Conservation (phyloP, 2,797 vertebrate species). For the Borostomias antarcticus region DNA sequence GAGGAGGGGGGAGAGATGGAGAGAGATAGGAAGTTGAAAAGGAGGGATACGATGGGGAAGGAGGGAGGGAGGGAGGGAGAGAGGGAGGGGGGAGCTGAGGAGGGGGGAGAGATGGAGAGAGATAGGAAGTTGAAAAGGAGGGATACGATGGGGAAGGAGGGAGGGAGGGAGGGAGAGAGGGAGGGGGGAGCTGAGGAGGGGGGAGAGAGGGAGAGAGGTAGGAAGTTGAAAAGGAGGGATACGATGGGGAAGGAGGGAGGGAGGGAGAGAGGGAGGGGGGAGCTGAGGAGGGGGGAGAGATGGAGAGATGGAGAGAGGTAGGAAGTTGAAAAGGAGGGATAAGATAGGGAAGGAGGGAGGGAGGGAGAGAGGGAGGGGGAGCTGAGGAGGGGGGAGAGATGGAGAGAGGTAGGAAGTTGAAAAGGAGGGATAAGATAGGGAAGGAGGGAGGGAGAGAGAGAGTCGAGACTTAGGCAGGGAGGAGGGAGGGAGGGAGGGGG, state of each 20-base stretch:
- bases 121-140: no score
- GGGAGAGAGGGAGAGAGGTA: neutral
- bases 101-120: no score
- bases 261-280: neutral
- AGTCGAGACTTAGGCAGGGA: conserved; percentile 4
- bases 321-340: conserved; percentile 15
- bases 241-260: neutral
- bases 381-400: neutral
- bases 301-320: neutral
- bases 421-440: conserved; percentile 26
- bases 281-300: neutral
- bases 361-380: neutral
- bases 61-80: neutral
- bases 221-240: conserved; percentile 24
- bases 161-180: neutral
- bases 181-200: neutral
- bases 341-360: neutral
- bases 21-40: conserved; percentile 35
- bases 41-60: neutral
- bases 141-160: neutral
- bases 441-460: neutral
- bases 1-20: neutral
- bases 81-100: no score
- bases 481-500: neutral
- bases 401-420: conserved; percentile 10